These are phyloP conservation scores for Lycodopsis pacificus DNA, from an alignment of 2,797 vertebrate species.

Conservation along the genomic window DNA sequence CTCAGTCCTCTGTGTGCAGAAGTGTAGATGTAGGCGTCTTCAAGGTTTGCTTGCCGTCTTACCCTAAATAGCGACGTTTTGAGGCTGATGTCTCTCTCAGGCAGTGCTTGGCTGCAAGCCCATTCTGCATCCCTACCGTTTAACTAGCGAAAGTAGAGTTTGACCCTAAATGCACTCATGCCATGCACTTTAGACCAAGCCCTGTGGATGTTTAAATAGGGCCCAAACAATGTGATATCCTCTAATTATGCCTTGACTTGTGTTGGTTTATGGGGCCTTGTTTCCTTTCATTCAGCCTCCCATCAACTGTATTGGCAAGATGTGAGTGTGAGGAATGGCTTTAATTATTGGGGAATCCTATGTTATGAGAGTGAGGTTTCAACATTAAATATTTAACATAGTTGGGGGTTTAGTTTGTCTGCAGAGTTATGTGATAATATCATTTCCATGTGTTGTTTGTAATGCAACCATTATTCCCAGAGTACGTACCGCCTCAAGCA, in stretches of 20 bases:
- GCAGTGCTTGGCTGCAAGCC: neutral
- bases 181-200: neutral
- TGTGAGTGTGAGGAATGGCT: neutral
- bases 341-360: neutral
- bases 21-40: too few relatives aligned
- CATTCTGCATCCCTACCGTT: neutral
- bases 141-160: neutral
- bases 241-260: neutral
- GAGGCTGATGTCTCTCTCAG: too few relatives aligned
- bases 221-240: neutral
- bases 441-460: slow-evolving; percentile 1
- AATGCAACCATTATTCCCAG: neutral
- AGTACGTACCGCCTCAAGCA: fast-evolving
- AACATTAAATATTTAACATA: neutral
- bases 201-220: neutral
- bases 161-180: neutral
- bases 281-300: neutral
- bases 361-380: neutral
- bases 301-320: neutral
- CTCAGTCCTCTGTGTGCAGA: too few relatives aligned
- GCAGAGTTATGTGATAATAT: neutral
- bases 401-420: neutral
- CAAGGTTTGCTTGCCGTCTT: too few relatives aligned
- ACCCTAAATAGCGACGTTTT: too few relatives aligned
- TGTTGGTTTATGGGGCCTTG: neutral